Conservation (phyloP, 2,888 invertebrate species). For the Tuberolachnus salignus region DNA sequence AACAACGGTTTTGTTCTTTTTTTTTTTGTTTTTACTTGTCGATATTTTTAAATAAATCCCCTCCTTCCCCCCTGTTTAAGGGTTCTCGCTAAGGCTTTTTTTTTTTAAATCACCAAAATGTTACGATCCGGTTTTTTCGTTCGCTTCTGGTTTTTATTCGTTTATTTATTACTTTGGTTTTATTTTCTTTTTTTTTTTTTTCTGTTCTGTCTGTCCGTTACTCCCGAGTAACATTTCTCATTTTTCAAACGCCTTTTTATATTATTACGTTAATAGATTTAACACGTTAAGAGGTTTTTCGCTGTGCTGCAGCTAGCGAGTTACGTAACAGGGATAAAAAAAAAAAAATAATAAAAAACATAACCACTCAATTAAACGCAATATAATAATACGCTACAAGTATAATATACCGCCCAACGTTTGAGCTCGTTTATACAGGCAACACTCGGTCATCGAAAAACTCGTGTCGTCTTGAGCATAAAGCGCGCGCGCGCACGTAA, state of each 20-base stretch:
- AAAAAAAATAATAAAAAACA: no score
- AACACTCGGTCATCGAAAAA: no score
- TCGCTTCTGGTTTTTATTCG: constrained; percentile 1
- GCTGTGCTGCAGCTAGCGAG: background rate
- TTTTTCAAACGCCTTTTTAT: constrained; percentile 3
- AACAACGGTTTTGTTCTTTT: no score
- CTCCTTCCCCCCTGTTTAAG: no score
- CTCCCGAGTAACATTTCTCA: background rate
- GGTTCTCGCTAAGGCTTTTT: background rate
- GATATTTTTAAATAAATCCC: background rate
- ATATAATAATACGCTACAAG: no score
- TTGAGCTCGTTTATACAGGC: no score
- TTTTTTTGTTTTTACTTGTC: no score
- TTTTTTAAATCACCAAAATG: constrained; percentile 6
- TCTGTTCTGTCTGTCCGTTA: background rate
- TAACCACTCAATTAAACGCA: no score
- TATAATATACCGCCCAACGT: no score
- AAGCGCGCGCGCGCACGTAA: no score
- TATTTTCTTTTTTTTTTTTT: constrained; percentile 10
- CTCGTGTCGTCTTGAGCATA: no score
- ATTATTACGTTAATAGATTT: constrained; percentile 5
- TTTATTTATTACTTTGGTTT: background rate
- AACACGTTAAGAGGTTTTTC: constrained; percentile 7
- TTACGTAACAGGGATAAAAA: no score
- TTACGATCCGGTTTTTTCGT: constrained; percentile 6